Base-by-base conservation (phyloP, 2,113 vertebrate genomes). In the Phalacrocorax carbo region DNA sequence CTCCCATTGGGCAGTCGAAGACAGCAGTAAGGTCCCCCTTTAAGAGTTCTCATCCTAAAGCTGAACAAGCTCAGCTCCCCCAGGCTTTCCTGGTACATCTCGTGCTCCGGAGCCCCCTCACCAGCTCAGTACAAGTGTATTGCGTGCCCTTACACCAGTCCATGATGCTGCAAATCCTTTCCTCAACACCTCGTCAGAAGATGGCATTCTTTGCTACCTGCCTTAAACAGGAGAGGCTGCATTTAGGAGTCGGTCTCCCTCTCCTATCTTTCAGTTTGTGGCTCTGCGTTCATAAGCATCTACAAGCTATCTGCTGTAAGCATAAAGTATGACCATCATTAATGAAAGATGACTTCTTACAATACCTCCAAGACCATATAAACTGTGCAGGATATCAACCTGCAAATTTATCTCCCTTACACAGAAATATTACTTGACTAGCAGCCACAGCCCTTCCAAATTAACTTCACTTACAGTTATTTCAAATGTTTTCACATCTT, bases 291-390 rank as follows among this genome's bases (percentile, higher is more conserved):
- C 78, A 65, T 23, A 70, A 85, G 57, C 65, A 65, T 44, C 77
- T 80, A 60, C 46, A 62, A 83, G 75, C 69, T 69, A 84, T 58
- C 60, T 71, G 70, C 77, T 87, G 27, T 62, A 91, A 94, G 72
- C 69, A 86, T 82, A 57, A 92, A 91, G 80, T 82, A 92, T 54
- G 73, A 79, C 90, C 71, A 82, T 2, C 4, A 1, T 64, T 90
- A 96, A 95, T 70, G 52, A 93, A 95, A 96, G 80, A 72, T 84
- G 92, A 94, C 82, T 96, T 95, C 75, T 82, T 49, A 75, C 65
- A 94, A 65, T 93, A 91, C 61, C 66, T 94, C 51, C 81, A 86
- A 88, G 66, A 91, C 61, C 20, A 23, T 16, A 49, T 20, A 42
- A 89, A 77, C 66, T 66, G 52, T 60, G 90, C 58, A 84, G 58